Evolutionary conservation across 2,797 vertebrate genomes (phyloP).

Genomic region (Poecilia picta): DNA sequence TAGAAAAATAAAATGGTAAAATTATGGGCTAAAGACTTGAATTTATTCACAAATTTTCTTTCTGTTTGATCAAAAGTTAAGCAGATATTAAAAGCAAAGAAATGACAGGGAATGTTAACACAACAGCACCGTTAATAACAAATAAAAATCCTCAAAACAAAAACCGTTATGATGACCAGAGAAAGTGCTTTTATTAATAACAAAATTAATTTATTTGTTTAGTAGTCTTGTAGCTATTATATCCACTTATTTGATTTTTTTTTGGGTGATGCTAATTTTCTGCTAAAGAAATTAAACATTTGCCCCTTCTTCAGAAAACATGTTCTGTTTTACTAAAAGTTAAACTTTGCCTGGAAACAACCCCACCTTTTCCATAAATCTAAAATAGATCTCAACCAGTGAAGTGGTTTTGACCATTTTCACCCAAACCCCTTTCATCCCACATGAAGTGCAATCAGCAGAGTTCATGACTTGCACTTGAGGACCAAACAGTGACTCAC

Average conservation of each 20-base stretch:
- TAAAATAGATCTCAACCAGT: conserved; percentile 8
- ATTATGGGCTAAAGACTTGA: not conserved
- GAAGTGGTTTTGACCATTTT: conserved; percentile 17
- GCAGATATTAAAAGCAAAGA: not conserved
- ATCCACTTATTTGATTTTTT: not conserved
- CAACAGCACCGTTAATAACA: not conserved
- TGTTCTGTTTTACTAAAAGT: not conserved
- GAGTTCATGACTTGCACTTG: conserved; percentile 25
- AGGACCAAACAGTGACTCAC: conserved; percentile 63
- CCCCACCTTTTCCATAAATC: not conserved
- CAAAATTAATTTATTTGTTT: not conserved
- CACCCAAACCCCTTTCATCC: conserved; percentile 28
- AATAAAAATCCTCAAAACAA: not conserved
- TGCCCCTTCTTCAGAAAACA: not conserved
- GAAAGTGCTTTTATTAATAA: not conserved
- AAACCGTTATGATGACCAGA: not conserved
- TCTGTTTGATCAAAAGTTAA: not conserved
- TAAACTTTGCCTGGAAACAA: not conserved
- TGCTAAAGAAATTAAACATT: not conserved
- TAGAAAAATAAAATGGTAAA: not conserved
- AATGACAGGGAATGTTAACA: not conserved
- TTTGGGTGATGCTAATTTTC: not conserved
- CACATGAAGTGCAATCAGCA: conserved; percentile 32
- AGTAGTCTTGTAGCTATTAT: too few species aligned
- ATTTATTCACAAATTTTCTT: not conserved